Base-by-base conservation (phyloP, 2,113 vertebrate species). In the Microtus richardsoni region DNA sequence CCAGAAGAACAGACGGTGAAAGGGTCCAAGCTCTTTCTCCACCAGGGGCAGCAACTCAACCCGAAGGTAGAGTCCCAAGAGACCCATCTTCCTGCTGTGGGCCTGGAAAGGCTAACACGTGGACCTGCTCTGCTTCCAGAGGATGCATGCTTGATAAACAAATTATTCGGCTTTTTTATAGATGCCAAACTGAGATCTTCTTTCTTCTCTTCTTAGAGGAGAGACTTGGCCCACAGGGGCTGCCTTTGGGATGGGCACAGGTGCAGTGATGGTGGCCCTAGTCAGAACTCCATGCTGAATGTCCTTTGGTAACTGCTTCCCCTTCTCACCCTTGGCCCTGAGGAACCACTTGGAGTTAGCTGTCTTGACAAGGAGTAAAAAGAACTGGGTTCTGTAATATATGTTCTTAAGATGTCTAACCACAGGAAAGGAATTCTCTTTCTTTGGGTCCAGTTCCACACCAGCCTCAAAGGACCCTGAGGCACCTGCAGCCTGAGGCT, bases 61-160 rank as follows among this genome's bases (percentile, higher is more conserved):
- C 4, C 3, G 14, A 33, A 85, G 78, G 19, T 2, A 0, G 62
- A 28, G 39, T 68, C 68, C n/a, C 36, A 68, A 75, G 54, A 68
- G n/a, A 39, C 36, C 28, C 30, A 49, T 17, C 19, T 54, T 47
- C 22, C 70, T 28, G 5, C 10, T 1, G 2, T 4, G 28, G 73
- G 52, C 4, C 12, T 3, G 7, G 1, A 7, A 4, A 47, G 3
- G 11, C 21, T 5, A 4, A 4, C 70, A 60, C 30, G 1, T 8
- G 6, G 8, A 58, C 41, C 66, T 60, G 49, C 49, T 91, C 49
- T n/a, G 89, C 71, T 58, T 36, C 0, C 0, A 26, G 60, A 30
- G 78, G 68, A 54, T 0, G 0, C 89, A 16, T 0, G 5, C 84
- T 49, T 3, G 11, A 64, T 54, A 80, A 24, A n/a, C 36, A 62